These are phyloP conservation scores for Diarsia mendica DNA, from an alignment of 2,888 invertebrate species.

Conservation along the genomic window DNA sequence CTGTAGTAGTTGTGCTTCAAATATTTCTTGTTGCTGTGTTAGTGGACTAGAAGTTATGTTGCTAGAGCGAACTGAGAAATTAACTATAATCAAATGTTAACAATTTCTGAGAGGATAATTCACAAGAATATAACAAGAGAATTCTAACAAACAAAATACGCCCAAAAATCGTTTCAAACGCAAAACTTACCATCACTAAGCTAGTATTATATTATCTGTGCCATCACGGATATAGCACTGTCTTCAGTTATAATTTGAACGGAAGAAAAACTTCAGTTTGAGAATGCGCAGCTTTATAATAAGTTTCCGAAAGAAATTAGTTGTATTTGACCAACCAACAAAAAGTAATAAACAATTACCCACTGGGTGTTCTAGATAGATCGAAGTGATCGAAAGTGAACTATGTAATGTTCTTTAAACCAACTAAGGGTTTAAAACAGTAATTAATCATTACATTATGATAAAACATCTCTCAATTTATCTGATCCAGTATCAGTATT, in stretches of 20 bases:
- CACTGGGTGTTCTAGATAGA: neutral
- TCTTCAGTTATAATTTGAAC: neutral
- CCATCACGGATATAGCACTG: neutral
- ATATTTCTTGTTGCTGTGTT: conserved; percentile 24
- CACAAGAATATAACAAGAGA: neutral
- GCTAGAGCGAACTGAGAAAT: neutral
- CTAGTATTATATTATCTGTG: too few species aligned
- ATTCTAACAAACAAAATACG: neutral
- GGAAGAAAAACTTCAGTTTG: neutral
- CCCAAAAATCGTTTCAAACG: neutral
- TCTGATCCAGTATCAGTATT: conserved; percentile 7
- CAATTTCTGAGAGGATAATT: neutral
- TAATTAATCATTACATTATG: conserved; percentile 4
- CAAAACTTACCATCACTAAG: neutral
- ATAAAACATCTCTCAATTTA: conserved; percentile 3
- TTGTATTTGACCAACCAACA: neutral
- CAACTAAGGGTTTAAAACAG: neutral
- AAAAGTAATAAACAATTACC: neutral
- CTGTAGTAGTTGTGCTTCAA: conserved; percentile 9
- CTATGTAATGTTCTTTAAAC: neutral
- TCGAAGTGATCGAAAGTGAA: neutral
- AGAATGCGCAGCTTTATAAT: neutral
- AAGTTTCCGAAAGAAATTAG: neutral
- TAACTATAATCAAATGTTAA: neutral
- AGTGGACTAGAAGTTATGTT: neutral